phyloP scores from a whole-genome alignment of 2,888 invertebrate genomes.

The Luperina testacea region DNA sequence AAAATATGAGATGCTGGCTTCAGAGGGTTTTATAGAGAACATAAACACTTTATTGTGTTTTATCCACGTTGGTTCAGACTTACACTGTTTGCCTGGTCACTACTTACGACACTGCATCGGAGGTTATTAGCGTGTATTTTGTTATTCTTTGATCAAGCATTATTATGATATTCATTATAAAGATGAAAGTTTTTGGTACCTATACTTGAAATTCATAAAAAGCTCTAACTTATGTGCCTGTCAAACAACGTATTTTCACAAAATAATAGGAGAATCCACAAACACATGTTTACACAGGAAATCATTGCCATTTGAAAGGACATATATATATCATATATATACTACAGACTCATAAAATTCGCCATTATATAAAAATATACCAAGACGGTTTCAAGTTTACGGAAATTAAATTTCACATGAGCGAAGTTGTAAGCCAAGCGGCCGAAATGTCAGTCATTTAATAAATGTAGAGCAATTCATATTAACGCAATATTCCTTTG shows the following conservation, averaged over 20 bases:
- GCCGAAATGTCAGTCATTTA: conserved; percentile 52
- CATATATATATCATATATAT: conserved; percentile 52
- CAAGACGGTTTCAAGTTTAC: conserved; percentile 46
- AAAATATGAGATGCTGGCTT: conserved; percentile 87
- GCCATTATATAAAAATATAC: conserved; percentile 45
- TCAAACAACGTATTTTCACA: conserved; percentile 23
- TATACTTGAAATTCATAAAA: conserved; percentile 8
- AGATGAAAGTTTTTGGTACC: conserved; percentile 30
- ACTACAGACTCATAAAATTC: conserved; percentile 45
- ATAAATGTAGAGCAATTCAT: conserved; percentile 56
- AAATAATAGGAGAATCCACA: conserved; percentile 33
- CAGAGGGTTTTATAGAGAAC: conserved; percentile 86
- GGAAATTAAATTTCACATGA: conserved; percentile 56
- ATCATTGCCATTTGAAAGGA: conserved; percentile 52
- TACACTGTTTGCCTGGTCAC: conserved; percentile 70
- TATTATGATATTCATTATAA: conserved; percentile 15
- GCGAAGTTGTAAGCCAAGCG: conserved; percentile 45
- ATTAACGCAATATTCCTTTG: conserved; percentile 53
- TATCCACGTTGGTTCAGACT: conserved; percentile 75
- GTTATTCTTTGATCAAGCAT: conserved; percentile 17
- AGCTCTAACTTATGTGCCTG: conserved; percentile 7
- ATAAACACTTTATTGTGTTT: conserved; percentile 89
- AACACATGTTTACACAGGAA: conserved; percentile 45
- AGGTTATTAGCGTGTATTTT: conserved; percentile 26
- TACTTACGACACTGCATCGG: conserved; percentile 40